Conservation (phyloP, 2,113 vertebrate species). For the Cisticola juncidis region DNA sequence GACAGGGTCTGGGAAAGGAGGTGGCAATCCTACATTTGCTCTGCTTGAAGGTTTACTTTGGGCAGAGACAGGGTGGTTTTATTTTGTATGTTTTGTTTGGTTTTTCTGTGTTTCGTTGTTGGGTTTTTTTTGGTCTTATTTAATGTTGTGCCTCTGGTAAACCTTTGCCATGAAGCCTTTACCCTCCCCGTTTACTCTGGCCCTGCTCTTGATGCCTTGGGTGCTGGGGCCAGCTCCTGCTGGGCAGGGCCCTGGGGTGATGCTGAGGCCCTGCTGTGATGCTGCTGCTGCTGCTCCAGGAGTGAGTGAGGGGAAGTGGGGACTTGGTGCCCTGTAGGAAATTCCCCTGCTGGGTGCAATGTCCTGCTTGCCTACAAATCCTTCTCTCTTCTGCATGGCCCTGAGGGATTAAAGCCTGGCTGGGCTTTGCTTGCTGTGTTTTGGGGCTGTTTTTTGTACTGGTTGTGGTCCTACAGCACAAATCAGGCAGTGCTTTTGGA, state of each 20-base stretch:
- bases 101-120: background rate
- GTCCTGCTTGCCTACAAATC: background rate
- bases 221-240: background rate
- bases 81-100: background rate
- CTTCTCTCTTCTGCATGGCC: accelerated
- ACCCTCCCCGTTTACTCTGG: background rate
- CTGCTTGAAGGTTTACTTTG: background rate
- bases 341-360: accelerated
- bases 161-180: background rate
- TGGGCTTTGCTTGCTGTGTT: background rate
- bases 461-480: background rate
- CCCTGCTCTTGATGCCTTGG: background rate
- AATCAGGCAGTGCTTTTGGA: background rate
- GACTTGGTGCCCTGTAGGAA: accelerated
- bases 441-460: background rate
- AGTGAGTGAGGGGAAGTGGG: background rate
- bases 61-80: background rate
- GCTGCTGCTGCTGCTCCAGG: background rate
- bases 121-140: accelerated
- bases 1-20: too few species aligned
- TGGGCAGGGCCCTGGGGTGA: background rate
- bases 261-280: background rate
- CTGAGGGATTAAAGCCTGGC: background rate
- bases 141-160: background rate
- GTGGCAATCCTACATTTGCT: accelerated